Base-by-base conservation (phyloP, 2,797 vertebrate genomes). In the Chloroceryle inda region DNA sequence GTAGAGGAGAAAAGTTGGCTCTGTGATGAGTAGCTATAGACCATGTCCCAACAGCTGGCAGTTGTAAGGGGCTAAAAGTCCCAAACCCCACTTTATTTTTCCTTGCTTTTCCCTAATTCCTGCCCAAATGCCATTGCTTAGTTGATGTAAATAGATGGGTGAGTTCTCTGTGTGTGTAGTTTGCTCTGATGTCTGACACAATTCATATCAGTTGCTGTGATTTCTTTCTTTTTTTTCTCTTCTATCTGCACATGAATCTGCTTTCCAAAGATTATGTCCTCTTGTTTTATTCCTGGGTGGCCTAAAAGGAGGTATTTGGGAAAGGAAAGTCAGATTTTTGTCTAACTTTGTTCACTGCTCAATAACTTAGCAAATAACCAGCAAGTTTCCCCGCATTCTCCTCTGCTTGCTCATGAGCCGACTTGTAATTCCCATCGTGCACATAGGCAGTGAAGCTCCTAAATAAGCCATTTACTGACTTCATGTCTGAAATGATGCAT, bases 151-250 rank as follows among this genome's bases (percentile, higher is more conserved):
- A 42, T 31, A 31, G 44, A n/a, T 0, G 3, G 4, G 6, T 33
- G 33, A 6, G 9, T 27, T 42, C 35, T 61, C 17, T 0, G 0
- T n/a, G 40, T 1, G 1, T 55, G 27, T 16, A 3, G 5, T 13
- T 55, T 37, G 23, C 15, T 22, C 47, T 40, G 8, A n/a, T 38
- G 15, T 20, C 27, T 72, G 66, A 23, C 45, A 27, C 13, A 37
- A 47, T 35, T 81, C 29, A 4, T 12, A 35, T 11, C 21, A 3
- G 6, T 42, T 40, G 37, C 27, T 17, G 15, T 21, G 53, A 26
- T 37, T 50, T 50, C 21, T 21, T 45, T 45, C 22, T 45, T 22
- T 12, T 11, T 72, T 47, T 44, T 19, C 9, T 66, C 21, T 61
- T 24, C 35, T 27, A 22, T 22, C 40, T 66, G 59, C 6, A 1